phyloP scores from a whole-genome alignment of 2,888 invertebrate genomes.

The Rhimphoctona megacephalus region DNA sequence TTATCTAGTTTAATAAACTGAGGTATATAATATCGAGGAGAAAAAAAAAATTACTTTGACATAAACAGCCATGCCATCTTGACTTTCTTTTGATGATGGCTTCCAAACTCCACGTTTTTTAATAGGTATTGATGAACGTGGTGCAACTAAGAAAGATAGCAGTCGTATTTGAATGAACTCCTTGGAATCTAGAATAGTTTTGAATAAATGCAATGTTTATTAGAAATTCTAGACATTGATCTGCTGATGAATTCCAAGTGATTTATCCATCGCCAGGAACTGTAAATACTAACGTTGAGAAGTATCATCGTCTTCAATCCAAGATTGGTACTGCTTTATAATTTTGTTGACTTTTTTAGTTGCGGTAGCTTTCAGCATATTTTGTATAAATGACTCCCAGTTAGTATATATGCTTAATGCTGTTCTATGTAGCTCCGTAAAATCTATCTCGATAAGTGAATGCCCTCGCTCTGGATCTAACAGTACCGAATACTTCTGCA shows the following conservation, averaged over 20 bases:
- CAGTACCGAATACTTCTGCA: conserved; percentile 43
- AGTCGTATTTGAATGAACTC: conserved; percentile 43
- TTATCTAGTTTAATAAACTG: no score
- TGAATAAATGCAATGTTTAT: not conserved
- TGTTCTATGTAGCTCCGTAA: conserved; percentile 15
- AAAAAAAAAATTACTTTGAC: not conserved
- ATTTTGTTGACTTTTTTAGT: conserved; percentile 11
- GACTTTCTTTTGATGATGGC: not conserved
- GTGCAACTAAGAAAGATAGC: conserved; percentile 27
- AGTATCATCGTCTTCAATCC: not conserved
- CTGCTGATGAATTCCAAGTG: no score
- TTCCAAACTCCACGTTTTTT: not conserved
- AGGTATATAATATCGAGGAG: not conserved
- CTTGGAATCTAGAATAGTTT: conserved; percentile 33
- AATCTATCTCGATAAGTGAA: conserved; percentile 48
- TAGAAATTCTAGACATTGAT: no score
- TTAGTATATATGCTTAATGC: conserved; percentile 25
- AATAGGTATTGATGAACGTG: conserved; percentile 12
- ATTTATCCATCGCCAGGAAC: not conserved
- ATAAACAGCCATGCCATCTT: not conserved
- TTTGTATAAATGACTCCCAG: conserved; percentile 35
- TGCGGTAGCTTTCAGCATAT: not conserved
- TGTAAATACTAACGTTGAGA: conserved; percentile 22
- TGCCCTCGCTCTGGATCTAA: conserved; percentile 37
- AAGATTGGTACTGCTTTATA: conserved; percentile 17